Evolutionary conservation across 1,140 invertebrate species (phyloP).

Genomic region (Anthonomus grandis): DNA sequence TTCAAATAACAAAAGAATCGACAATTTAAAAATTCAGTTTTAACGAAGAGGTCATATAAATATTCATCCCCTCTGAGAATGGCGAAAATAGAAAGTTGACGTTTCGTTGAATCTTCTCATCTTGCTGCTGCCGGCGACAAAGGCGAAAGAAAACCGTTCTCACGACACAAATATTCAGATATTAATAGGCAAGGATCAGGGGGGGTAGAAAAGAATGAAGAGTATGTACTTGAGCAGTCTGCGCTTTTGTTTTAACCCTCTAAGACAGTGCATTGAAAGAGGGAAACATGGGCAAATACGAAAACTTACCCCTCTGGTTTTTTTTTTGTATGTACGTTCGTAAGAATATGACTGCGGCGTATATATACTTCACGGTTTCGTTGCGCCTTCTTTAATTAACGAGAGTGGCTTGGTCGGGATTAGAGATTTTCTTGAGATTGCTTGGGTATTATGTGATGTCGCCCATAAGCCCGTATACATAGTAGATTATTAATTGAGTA

Average conservation of each 20-base stretch:
- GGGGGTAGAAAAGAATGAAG: conserved; percentile 17
- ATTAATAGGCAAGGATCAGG: conserved; percentile 35
- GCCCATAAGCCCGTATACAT: too few relatives aligned
- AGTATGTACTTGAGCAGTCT: conserved; percentile 40
- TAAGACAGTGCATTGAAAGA: conserved; percentile 38
- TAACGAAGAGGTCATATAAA: conserved; percentile 6
- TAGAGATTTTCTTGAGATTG: background rate
- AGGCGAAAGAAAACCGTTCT: conserved; percentile 14
- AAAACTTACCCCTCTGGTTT: conserved; percentile 21
- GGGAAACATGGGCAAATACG: conserved; percentile 35
- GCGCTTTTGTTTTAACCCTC: conserved; percentile 38
- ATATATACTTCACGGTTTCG: conserved; percentile 13
- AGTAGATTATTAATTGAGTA: too few relatives aligned
- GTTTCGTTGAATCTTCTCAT: conserved; percentile 5
- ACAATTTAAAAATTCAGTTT: background rate
- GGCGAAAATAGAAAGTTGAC: background rate
- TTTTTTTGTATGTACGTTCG: too few relatives aligned
- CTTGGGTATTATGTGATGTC: too few relatives aligned
- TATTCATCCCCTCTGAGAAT: conserved; percentile 7
- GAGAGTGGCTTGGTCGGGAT: conserved; percentile 18
- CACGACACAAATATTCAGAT: conserved; percentile 32
- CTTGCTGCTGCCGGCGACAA: conserved; percentile 4
- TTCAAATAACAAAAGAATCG: too few relatives aligned
- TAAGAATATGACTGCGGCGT: conserved; percentile 15
- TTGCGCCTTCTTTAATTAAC: conserved; percentile 20